Conservation (phyloP, 1,140 invertebrate species). For the Bombus haemorrhoidalis region DNA sequence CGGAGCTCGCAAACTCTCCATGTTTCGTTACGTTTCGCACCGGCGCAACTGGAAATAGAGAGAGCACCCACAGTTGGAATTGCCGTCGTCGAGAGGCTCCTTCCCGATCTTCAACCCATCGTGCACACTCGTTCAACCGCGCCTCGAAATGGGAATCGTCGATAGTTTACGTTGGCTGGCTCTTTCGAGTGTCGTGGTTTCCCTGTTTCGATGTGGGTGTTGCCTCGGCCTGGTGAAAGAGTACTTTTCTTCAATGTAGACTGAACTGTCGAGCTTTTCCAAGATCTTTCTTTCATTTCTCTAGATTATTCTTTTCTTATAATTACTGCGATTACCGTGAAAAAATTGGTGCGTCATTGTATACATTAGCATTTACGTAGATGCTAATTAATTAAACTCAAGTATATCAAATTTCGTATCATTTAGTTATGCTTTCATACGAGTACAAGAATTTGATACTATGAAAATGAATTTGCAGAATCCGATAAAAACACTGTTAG, state of each 20-base stretch:
- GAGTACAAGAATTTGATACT: no score
- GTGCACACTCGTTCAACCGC: no score
- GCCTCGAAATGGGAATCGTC: conserved; percentile 14
- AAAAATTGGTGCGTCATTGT: no score
- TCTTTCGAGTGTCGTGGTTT: not conserved
- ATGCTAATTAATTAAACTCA: no score
- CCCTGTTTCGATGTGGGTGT: not conserved
- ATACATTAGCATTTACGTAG: no score
- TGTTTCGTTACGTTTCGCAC: conserved; percentile 40
- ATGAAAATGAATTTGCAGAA: no score
- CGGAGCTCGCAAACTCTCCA: not conserved
- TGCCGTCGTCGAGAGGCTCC: conserved; percentile 28
- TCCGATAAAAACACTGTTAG: no score
- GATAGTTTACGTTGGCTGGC: not conserved
- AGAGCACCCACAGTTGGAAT: not conserved
- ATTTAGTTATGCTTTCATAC: no score
- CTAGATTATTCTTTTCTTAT: not conserved
- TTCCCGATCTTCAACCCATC: conserved; percentile 7
- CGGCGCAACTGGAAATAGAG: conserved; percentile 38
- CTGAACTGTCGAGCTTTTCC: not conserved
- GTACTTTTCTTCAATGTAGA: not conserved
- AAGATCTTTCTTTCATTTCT: not conserved
- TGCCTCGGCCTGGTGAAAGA: not conserved
- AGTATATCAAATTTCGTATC: no score
- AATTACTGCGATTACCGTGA: not conserved